Conservation (phyloP, 2,797 vertebrate genomes). For the Enteromius viviparus region DNA sequence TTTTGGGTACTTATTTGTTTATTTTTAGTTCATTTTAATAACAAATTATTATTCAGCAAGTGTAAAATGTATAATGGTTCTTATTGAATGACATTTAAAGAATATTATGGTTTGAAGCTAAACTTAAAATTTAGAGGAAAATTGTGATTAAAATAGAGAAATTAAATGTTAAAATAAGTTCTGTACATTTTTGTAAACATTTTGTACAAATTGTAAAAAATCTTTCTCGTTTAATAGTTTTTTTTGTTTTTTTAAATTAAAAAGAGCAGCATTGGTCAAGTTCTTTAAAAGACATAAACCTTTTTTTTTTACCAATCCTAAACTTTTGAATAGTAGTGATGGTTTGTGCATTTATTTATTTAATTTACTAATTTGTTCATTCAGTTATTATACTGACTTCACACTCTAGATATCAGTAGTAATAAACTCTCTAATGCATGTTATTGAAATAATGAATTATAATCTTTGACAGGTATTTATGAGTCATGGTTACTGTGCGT, state of each 20-base stretch:
- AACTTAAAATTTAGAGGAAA: not conserved
- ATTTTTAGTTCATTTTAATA: too few relatives aligned
- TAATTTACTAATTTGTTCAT: not conserved
- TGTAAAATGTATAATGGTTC: too few relatives aligned
- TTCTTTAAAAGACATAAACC: not conserved
- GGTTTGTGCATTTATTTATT: not conserved
- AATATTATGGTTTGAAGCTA: not conserved
- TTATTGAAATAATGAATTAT: not conserved
- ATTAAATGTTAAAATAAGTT: too few relatives aligned
- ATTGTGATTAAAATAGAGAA: too few relatives aligned
- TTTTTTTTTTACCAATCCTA: too few relatives aligned
- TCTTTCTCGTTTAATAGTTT: too few relatives aligned
- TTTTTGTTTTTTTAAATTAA: not conserved
- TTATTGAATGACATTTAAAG: not conserved
- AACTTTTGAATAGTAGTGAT: not conserved
- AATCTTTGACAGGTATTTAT: constrained; percentile 13
- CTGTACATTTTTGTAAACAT: too few relatives aligned
- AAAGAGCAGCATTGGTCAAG: not conserved
- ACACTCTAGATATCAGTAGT: not conserved
- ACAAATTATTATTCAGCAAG: too few relatives aligned
- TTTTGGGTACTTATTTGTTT: too few relatives aligned
- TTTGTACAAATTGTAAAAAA: too few relatives aligned
- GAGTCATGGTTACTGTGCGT: constrained; percentile 31
- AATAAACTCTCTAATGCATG: not conserved
- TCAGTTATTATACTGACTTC: not conserved